phyloP scores from a whole-genome alignment of 2,888 invertebrate genomes.

The Spicauda simplicius region DNA sequence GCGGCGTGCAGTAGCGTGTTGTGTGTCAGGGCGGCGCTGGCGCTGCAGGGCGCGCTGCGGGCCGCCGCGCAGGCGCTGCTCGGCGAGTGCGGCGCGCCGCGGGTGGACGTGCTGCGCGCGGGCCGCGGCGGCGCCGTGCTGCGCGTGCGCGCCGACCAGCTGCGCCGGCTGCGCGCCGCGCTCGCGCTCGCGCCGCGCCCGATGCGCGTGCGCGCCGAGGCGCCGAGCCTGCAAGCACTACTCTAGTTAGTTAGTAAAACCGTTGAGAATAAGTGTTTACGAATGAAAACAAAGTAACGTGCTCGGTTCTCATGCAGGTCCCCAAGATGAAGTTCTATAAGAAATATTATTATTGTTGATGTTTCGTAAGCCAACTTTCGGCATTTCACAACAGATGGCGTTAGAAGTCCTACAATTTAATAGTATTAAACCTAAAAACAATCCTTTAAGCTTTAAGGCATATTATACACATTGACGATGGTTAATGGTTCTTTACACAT shows the following conservation, averaged over 20 bases:
- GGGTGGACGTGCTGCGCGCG: slow-evolving; percentile 54
- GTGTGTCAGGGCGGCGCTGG: slow-evolving; percentile 11
- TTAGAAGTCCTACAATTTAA: no score
- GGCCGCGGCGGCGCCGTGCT: slow-evolving; percentile 60
- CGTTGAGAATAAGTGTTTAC: no score
- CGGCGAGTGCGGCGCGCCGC: slow-evolving; percentile 53
- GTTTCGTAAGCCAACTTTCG: no score
- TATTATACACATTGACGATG: no score
- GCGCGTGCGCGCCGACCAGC: slow-evolving; percentile 74
- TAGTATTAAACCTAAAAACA: no score
- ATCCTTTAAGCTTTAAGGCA: no score
- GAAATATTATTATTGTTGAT: no score
- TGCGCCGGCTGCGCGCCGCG: slow-evolving; percentile 50
- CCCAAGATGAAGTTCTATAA: no score
- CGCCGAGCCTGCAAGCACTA: slow-evolving; percentile 53
- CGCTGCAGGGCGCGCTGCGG: slow-evolving; percentile 34
- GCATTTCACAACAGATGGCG: no score
- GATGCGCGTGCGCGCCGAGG: slow-evolving; percentile 45
- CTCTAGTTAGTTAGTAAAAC: slow-evolving; percentile 36
- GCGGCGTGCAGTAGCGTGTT: not conserved
- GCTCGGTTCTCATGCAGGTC: no score
- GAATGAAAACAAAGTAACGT: no score
- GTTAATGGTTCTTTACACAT: no score
- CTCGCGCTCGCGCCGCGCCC: slow-evolving; percentile 45
- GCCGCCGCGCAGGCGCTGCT: slow-evolving; percentile 48